These are phyloP conservation scores for Electrona antarctica DNA, from an alignment of 2,113 vertebrate species.

Conservation along the genomic window DNA sequence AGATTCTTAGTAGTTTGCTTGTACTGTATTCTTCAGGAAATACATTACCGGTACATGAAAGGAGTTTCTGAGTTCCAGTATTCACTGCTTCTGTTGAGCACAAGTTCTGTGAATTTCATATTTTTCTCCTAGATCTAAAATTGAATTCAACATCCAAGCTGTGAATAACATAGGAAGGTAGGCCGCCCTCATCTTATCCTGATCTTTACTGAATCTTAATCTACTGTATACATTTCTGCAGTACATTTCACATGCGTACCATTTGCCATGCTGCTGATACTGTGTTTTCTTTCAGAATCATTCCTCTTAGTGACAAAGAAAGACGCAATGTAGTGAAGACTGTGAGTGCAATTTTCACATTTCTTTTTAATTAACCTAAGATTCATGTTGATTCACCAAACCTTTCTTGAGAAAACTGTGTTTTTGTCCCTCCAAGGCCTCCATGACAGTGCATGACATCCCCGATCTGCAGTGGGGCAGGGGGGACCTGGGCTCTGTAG, in stretches of 20 bases:
- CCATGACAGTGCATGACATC: constrained; percentile 88
- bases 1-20: neutral
- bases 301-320: constrained; percentile 83
- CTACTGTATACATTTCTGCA: too few species aligned
- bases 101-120: neutral
- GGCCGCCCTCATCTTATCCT: constrained; percentile 36
- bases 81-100: neutral
- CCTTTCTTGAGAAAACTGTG: too few species aligned
- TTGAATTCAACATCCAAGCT: constrained; percentile 89
- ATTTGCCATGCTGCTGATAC: neutral
- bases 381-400: neutral
- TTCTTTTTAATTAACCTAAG: neutral
- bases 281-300: constrained; percentile 75
- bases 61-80: neutral
- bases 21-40: neutral
- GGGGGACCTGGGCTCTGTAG: constrained; percentile 86
- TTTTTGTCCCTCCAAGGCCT: constrained; percentile 75
- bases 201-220: too few species aligned
- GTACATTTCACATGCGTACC: too few species aligned
- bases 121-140: constrained; percentile 81
- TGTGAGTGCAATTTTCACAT: constrained; percentile 74
- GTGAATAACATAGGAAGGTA: constrained; percentile 92
- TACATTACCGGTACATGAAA: neutral
- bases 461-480: constrained; percentile 82
- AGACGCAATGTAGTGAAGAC: constrained; percentile 88